Evolutionary conservation across 2,888 invertebrate genomes (phyloP).

Genomic region (Torymus texanus): DNA sequence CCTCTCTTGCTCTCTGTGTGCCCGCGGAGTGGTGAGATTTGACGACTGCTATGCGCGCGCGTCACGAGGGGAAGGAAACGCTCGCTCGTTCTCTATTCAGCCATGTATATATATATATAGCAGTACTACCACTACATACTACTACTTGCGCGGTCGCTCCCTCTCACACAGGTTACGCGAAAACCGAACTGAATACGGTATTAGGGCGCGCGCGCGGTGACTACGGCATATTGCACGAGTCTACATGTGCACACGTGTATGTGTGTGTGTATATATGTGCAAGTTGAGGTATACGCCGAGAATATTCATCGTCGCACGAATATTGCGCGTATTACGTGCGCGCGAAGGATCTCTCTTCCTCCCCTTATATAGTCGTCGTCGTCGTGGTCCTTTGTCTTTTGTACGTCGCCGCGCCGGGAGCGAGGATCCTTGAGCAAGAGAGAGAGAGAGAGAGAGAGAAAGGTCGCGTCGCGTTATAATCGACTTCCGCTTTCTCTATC

Average conservation of each 20-base stretch:
- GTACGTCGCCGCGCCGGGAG: constrained; percentile 18
- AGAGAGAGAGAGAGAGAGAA: constrained; percentile 30
- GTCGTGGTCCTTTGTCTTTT: constrained; percentile 44
- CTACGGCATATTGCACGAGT: constrained; percentile 55
- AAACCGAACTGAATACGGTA: constrained; percentile 67
- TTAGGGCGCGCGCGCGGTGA: constrained; percentile 60
- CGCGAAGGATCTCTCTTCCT: constrained; percentile 8
- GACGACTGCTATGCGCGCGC: constrained; percentile 12
- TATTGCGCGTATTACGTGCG: constrained; percentile 48
- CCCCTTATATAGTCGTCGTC: neutral
- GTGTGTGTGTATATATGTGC: neutral
- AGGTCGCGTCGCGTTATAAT: constrained; percentile 45
- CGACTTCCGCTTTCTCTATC: constrained; percentile 52
- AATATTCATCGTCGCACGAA: constrained; percentile 57
- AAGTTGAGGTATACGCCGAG: constrained; percentile 51
- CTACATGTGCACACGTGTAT: neutral
- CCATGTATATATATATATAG: constrained; percentile 7
- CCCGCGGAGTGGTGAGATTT: constrained; percentile 40
- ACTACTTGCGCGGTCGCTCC: constrained; percentile 6
- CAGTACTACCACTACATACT: constrained; percentile 19
- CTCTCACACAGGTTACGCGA: constrained; percentile 36
- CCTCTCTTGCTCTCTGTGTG: neutral
- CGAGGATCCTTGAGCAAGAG: constrained; percentile 32
- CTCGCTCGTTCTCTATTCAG: too few species aligned
- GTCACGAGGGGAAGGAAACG: constrained; percentile 17